Base-by-base conservation (phyloP, 2,888 invertebrate genomes). In the Dysmachus trigonus region DNA sequence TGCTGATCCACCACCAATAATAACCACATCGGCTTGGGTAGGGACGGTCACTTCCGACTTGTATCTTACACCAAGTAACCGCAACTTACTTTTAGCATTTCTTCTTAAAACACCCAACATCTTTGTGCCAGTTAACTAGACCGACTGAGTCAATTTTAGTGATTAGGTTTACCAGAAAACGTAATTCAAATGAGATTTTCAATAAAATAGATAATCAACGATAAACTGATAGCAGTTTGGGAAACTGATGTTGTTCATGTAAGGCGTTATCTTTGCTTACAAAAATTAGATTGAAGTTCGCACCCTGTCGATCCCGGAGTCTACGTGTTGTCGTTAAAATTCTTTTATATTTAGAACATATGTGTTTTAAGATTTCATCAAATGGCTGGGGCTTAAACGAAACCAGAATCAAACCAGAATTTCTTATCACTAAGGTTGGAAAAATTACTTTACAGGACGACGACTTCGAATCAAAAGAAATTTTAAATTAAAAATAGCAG, bases 1-100 rank as follows among this genome's bases (percentile, higher is more conserved):
- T 15, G 97, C 95, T 88, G 95, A 96, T n/a, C 98, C 98, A 88
- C 97, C 98, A 88, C 97, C 97, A 88, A 97, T 94, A 88, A 97
- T 93, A 86, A 97, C 96, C 88, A 96, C 96, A 92, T 97, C 96
- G 22, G 96, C 96, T 62, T 94, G 92, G 53, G 92, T 91, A 0
- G 93, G 91, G 38, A 90, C 18, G 18, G 33, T 1, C 10, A 81
- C 22, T 10, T 81, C 53, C 0, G 81, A 31, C 30, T 81, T 81
- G 33, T 18, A 81, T 53, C 81, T 51, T 15, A 62, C 53, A 33
- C 62, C 27, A 27, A 77, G 38, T 18, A 62, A 8, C 8, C 10
- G 18, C 22, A 62, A 62, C 62, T 62, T 18, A 3, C 27, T 62
- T 8, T 27, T 62, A 62, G 22, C 8, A 62, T 62, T 62, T 62